Conservation (phyloP, 2,797 vertebrate genomes). For the Taenioides sp. region DNA sequence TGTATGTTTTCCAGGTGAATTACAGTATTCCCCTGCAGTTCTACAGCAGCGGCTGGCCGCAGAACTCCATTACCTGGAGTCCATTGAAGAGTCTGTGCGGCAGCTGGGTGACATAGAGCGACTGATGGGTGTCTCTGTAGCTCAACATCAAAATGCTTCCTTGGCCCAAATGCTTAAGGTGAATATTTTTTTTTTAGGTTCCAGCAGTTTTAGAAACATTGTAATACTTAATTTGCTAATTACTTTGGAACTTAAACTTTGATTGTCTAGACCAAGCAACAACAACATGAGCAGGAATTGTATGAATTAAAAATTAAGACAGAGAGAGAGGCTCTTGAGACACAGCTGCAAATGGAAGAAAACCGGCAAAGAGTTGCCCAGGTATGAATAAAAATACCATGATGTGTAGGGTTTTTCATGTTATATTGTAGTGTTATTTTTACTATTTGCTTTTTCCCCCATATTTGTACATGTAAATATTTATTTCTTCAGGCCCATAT, state of each 20-base stretch:
- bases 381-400: constrained; percentile 68
- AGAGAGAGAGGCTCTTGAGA: constrained; percentile 89
- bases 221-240: neutral
- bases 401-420: neutral
- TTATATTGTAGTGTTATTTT: constrained; percentile 10
- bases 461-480: constrained; percentile 20
- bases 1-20: constrained; percentile 68
- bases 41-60: constrained; percentile 89
- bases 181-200: constrained; percentile 11
- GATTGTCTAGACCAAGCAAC: constrained; percentile 86
- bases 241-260: neutral
- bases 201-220: neutral
- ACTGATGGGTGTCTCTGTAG: constrained; percentile 86
- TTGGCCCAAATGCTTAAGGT: constrained; percentile 97
- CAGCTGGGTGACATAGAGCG: constrained; percentile 90
- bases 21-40: constrained; percentile 85
- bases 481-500: constrained; percentile 77
- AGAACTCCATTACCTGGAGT: constrained; percentile 89
- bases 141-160: constrained; percentile 91
- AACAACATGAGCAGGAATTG: constrained; percentile 88
- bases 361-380: constrained; percentile 85
- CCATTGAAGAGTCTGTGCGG: constrained; percentile 90
- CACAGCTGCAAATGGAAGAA: constrained; percentile 87
- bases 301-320: constrained; percentile 89
- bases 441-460: no score